A percentile compares a stretch with the other conserved stretches of the same genome.
These are phyloP conservation scores for Dryobota labecula DNA, from an alignment of 2,888 invertebrate genomes.

Conservation along the genomic window DNA sequence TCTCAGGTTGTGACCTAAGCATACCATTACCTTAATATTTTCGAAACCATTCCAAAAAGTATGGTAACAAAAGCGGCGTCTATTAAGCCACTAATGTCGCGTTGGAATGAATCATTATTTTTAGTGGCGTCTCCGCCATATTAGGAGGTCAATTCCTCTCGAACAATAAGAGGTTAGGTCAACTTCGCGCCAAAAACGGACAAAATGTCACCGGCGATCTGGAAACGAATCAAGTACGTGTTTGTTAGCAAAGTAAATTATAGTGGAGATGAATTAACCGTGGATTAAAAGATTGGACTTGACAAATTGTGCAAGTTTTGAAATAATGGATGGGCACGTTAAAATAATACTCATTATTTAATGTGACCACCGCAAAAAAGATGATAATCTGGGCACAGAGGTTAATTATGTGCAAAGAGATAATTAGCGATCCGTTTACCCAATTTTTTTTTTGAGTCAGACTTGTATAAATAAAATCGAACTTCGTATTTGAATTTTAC, in stretches of 20 bases:
- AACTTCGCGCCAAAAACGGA: conserved; percentile 55
- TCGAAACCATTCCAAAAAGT: conserved; percentile 59
- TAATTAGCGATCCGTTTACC: no score
- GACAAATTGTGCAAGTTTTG: conserved; percentile 25
- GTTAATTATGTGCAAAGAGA: background rate
- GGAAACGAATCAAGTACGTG: conserved; percentile 42
- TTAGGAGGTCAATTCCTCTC: conserved; percentile 65
- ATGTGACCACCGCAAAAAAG: background rate
- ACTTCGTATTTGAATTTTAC: background rate
- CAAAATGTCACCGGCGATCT: conserved; percentile 61
- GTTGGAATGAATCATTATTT: conserved; percentile 67
- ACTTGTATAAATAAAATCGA: background rate
- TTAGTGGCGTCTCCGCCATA: conserved; percentile 64
- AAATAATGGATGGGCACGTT: background rate
- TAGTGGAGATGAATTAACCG: conserved; percentile 27
- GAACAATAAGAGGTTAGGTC: conserved; percentile 63
- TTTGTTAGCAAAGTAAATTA: conserved; percentile 25
- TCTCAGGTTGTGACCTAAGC: conserved; percentile 36
- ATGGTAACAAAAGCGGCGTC: conserved; percentile 57
- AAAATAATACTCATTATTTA: conserved; percentile 5
- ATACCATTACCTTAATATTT: conserved; percentile 60
- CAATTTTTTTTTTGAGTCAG: background rate
- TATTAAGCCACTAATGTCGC: conserved; percentile 61
- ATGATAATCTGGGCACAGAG: background rate
- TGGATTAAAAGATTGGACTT: conserved; percentile 12